Conservation (phyloP, 2,888 invertebrate genomes). For the Caenorhabditis imperialis region DNA sequence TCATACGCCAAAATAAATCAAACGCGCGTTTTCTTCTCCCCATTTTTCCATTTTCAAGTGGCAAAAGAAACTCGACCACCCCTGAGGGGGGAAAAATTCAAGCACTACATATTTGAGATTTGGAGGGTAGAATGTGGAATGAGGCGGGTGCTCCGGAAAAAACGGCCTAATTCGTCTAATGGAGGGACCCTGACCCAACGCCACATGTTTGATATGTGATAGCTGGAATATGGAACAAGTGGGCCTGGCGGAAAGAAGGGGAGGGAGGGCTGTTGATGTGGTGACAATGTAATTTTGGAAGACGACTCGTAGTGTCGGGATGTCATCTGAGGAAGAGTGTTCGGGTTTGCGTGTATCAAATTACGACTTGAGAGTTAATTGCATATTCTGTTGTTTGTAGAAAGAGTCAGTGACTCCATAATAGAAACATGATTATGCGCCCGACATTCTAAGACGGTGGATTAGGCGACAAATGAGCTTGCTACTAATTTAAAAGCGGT, state of each 20-base stretch:
- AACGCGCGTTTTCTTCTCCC: background rate
- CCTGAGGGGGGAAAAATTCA: too few relatives aligned
- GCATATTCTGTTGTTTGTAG: conserved; percentile 54
- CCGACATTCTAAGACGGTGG: conserved; percentile 33
- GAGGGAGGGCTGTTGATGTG: too few relatives aligned
- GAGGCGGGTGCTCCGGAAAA: too few relatives aligned
- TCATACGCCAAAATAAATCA: conserved; percentile 22
- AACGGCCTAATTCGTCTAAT: too few relatives aligned
- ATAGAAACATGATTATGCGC: conserved; percentile 41
- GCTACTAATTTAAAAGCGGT: too few relatives aligned
- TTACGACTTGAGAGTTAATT: conserved; percentile 55
- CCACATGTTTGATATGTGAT: conserved; percentile 49
- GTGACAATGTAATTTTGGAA: too few relatives aligned
- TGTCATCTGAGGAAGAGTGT: conserved; percentile 26
- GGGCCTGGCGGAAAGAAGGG: too few relatives aligned
- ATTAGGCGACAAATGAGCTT: conserved; percentile 40
- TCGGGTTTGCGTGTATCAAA: conserved; percentile 52
- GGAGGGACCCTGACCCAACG: conserved; percentile 2
- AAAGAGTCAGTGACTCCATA: conserved; percentile 39
- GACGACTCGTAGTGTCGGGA: conserved; percentile 8
- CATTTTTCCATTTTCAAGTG: too few relatives aligned
- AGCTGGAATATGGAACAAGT: background rate
- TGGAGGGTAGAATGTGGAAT: too few relatives aligned
- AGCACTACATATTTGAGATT: too few relatives aligned
- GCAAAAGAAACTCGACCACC: too few relatives aligned